phyloP scores from a whole-genome alignment of 2,888 invertebrate genomes.

The Cheilosia scutellata region DNA sequence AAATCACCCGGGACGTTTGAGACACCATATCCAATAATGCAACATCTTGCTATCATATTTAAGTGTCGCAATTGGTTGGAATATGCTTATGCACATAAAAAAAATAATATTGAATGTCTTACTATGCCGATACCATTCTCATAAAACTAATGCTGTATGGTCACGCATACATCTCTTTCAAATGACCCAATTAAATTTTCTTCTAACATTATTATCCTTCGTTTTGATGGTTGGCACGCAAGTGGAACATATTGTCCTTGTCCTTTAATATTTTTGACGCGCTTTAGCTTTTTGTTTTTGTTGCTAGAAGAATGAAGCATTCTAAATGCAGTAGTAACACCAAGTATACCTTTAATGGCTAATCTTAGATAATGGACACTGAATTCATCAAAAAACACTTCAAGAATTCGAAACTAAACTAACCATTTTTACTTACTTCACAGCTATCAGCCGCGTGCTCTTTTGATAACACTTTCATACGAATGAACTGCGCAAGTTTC shows the following conservation, averaged over 20 bases:
- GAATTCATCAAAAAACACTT: conserved; percentile 9
- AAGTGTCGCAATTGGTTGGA: too few species aligned
- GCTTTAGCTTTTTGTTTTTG: neutral
- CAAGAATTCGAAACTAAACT: neutral
- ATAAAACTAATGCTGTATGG: conserved; percentile 24
- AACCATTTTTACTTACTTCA: conserved; percentile 3
- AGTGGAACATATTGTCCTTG: conserved; percentile 15
- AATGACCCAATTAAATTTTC: conserved; percentile 31
- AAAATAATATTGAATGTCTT: neutral
- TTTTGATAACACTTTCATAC: conserved; percentile 1
- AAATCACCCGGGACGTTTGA: too few species aligned
- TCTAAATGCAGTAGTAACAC: neutral
- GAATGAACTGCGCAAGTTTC: conserved; percentile 41
- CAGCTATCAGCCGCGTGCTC: conserved; percentile 8
- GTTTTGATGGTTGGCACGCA: conserved; percentile 41
- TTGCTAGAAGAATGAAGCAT: conserved; percentile 1
- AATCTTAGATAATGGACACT: conserved; percentile 9
- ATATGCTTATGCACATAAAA: too few species aligned
- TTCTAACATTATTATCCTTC: conserved; percentile 26
- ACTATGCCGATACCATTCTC: neutral
- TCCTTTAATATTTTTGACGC: neutral
- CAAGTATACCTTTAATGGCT: neutral
- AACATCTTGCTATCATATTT: too few species aligned
- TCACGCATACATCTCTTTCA: conserved; percentile 34
- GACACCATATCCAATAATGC: too few species aligned